These are phyloP conservation scores for Tadarida brasiliensis DNA, from an alignment of 2,797 vertebrate genomes.

Conservation along the genomic window DNA sequence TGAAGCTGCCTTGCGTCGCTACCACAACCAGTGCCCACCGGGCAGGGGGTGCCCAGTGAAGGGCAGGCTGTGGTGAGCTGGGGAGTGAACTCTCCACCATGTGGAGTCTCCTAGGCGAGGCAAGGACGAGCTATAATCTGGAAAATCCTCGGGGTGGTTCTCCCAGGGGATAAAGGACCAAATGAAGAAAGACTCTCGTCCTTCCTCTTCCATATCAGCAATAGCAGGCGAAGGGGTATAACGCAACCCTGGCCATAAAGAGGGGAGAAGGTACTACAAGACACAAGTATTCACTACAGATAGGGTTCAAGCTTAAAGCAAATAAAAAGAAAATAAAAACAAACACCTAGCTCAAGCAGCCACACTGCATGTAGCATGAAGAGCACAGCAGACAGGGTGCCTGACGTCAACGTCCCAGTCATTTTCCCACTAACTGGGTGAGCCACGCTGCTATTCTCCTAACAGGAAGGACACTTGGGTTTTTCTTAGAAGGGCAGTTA, in stretches of 20 bases:
- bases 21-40: accelerated
- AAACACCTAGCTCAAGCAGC: neutral
- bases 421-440: neutral
- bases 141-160: neutral
- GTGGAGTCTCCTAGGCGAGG: neutral
- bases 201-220: neutral
- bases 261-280: neutral
- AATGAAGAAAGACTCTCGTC: neutral
- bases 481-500: neutral
- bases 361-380: accelerated
- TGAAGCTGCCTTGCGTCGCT: neutral
- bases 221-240: neutral
- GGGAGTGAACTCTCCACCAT: neutral
- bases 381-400: neutral
- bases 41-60: accelerated
- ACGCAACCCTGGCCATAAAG: neutral
- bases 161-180: too few species aligned
- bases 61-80: neutral
- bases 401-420: accelerated
- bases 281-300: neutral
- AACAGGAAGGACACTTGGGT: neutral
- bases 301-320: neutral
- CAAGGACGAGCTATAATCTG: neutral
- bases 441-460: neutral
- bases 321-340: neutral